Evolutionary conservation across 92 coral and sea anemone species (phyloP).

Genomic region (Phenganax subtilis): DNA sequence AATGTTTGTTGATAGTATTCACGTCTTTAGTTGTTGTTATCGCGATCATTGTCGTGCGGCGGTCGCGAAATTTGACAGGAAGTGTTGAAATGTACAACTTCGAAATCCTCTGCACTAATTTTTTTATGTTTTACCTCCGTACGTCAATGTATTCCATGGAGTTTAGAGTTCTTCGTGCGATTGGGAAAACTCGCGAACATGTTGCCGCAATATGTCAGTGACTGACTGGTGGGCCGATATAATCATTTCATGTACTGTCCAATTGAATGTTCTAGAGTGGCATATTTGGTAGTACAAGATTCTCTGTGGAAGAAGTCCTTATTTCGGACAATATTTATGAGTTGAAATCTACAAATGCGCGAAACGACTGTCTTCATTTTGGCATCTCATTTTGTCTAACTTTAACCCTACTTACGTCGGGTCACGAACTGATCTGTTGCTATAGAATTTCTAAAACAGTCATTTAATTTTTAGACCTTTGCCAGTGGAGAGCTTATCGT

Average conservation of each 20-base stretch:
- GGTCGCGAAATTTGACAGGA: slow-evolving; percentile 22
- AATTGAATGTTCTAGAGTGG: slow-evolving; percentile 8
- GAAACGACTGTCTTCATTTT: background rate
- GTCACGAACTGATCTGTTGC: slow-evolving; percentile 17
- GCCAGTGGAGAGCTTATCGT: slow-evolving; percentile 91
- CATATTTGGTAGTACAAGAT: slow-evolving; percentile 6
- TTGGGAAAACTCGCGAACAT: background rate
- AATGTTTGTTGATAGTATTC: slow-evolving; percentile 30
- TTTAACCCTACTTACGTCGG: background rate
- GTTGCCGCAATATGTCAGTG: slow-evolving; percentile 16
- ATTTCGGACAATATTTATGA: background rate
- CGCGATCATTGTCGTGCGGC: slow-evolving; percentile 18
- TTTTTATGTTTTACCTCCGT: background rate
- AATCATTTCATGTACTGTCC: background rate
- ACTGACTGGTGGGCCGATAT: slow-evolving; percentile 13
- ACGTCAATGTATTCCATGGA: background rate
- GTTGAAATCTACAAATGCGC: background rate
- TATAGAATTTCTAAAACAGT: background rate
- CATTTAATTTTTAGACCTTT: slow-evolving; percentile 56
- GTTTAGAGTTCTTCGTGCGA: background rate
- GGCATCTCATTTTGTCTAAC: background rate
- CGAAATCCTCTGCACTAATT: background rate
- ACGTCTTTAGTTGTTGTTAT: slow-evolving; percentile 13
- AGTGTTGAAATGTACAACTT: slow-evolving; percentile 36
- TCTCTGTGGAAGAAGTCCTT: background rate